These are phyloP conservation scores for Ridgeia piscesae DNA, from an alignment of 1,140 invertebrate genomes.

Conservation along the genomic window DNA sequence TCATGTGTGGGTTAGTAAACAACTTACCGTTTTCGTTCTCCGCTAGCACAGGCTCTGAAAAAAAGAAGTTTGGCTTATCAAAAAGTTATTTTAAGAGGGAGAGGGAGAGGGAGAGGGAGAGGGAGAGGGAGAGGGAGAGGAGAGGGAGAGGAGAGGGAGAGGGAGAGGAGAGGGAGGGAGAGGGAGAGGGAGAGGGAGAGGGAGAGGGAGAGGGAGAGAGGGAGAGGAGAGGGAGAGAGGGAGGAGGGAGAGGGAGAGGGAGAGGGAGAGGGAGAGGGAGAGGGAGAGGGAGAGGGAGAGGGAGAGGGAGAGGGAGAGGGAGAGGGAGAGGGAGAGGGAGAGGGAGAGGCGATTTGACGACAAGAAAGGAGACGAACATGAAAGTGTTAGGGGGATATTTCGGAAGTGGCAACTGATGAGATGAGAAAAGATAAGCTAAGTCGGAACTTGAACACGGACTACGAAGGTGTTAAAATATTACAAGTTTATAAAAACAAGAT, in stretches of 20 bases:
- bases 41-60: too few species aligned
- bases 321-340: too few species aligned
- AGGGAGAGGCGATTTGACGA: too few species aligned
- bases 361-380: too few species aligned
- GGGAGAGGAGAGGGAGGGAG: constrained; percentile 15
- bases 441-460: too few species aligned
- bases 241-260: constrained; percentile 18
- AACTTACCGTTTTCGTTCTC: too few species aligned
- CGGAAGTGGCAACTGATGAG: neutral
- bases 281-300: constrained; percentile 18
- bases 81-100: too few species aligned
- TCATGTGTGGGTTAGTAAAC: too few species aligned
- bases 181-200: constrained; percentile 20
- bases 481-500: too few species aligned
- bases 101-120: constrained; percentile 21
- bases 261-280: constrained; percentile 16
- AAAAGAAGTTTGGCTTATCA: too few species aligned
- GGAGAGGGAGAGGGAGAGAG: constrained; percentile 20
- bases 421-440: constrained; percentile 12
- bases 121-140: constrained; percentile 24
- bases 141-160: constrained; percentile 4
- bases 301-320: too few species aligned
- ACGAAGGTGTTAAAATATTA: too few species aligned
- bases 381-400: neutral
- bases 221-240: constrained; percentile 21